Base-by-base conservation (phyloP, 2,888 invertebrate genomes). In the Dioctria linearis region DNA sequence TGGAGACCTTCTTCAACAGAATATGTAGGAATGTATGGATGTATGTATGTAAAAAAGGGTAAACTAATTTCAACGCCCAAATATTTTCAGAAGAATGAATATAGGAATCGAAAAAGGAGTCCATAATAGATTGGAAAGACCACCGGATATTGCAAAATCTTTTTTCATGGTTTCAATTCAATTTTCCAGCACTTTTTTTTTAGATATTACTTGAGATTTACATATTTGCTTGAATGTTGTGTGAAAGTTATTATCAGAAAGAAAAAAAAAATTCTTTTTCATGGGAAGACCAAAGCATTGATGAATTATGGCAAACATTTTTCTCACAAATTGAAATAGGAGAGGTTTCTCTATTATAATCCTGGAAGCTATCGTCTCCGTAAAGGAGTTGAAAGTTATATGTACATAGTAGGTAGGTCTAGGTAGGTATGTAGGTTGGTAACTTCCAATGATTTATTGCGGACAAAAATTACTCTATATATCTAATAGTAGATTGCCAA, bases 271-370 rank as follows among this genome's bases (percentile, higher is more conserved):
- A 11, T 6, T n/a, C n/a, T 11, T 6, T 39, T 46, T 37, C 49
- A 11, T 9, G 8, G 63, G 39, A 76, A 25, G 59, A 2, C 25
- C 25, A 25, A 43, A 63, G 76, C 49, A 76, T 76, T 76, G 76
- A 76, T 76, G 76, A 76, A 76, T 76, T 76, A 76, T 76, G 76
- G 76, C 39, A 63, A 25, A 61, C 76, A 76, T 76, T 76, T 76
- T 63, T 76, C 76, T 25, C 4, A 37, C 37, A 63, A 76, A 76
- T 49, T 76, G 46, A 5, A 63, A 49, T 25, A 9, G 49, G 54
- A 54, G 42, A 11, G n/a, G 13, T 73, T 54, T 25, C 5, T 54
- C 42, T 51, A 63, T 46, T 49, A 37, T 43, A 13, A 9, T 13
- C 13, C 43, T 25, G 5, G 25, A 59, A 25, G 25, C 59, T 59